Percentiles rank a stretch among this genome's conserved stretches.
Evolutionary conservation across 2,797 vertebrate species (phyloP).

Genomic region (Sternarchorhynchus goeldii): DNA sequence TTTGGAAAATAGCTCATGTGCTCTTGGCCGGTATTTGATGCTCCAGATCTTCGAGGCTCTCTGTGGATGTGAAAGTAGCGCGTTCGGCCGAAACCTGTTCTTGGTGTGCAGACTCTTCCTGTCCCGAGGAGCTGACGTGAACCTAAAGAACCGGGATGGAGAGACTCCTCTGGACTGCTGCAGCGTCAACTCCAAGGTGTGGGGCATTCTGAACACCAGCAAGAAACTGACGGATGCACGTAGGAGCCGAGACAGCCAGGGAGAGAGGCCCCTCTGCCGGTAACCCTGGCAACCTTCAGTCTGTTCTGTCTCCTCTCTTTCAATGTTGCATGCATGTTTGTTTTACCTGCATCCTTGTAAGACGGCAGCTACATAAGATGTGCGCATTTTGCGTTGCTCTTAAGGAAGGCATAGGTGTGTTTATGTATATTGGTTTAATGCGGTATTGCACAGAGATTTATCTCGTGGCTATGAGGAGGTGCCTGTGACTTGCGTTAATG

Average conservation of each 20-base stretch:
- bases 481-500: constrained; percentile 90
- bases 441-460: constrained; percentile 80
- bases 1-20: too few relatives aligned
- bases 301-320: background rate
- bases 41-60: background rate
- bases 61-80: background rate
- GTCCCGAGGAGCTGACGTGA: constrained; percentile 88
- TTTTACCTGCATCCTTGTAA: background rate
- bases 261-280: constrained; percentile 86
- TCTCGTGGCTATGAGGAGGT: constrained; percentile 90
- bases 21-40: background rate
- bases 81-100: background rate
- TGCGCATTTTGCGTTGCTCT: too few relatives aligned
- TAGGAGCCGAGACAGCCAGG: constrained; percentile 73
- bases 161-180: constrained; percentile 89
- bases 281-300: constrained; percentile 48
- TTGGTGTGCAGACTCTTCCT: constrained; percentile 85
- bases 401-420: background rate
- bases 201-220: constrained; percentile 88
- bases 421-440: background rate
- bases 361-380: background rate
- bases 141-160: constrained; percentile 89
- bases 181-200: constrained; percentile 85
- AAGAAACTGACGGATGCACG: constrained; percentile 87
- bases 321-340: too few relatives aligned